Percentiles rank a stretch among this genome's conserved stretches.
phyloP scores from a whole-genome alignment of 2,888 invertebrate species.

The Drosophila anceps region DNA sequence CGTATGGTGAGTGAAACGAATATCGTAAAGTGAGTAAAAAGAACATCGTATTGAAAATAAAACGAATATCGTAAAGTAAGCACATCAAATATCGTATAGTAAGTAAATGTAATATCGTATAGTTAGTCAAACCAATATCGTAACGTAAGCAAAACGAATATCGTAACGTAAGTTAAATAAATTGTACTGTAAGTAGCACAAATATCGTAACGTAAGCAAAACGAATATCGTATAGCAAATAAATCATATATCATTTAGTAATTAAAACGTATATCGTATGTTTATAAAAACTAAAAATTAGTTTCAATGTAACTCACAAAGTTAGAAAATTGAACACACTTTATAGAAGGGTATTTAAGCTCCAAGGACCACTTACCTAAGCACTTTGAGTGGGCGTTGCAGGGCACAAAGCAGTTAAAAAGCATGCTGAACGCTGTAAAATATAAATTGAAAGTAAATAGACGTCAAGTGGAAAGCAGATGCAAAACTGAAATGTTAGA shows the following conservation, averaged over 20 bases:
- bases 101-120: not conserved
- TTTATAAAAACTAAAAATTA: too few species aligned
- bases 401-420: not conserved
- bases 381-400: slow-evolving; percentile 17
- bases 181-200: not conserved
- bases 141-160: not conserved
- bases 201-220: not conserved
- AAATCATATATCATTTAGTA: not conserved
- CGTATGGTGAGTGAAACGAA: not conserved
- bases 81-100: not conserved
- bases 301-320: not conserved
- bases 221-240: not conserved
- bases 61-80: not conserved
- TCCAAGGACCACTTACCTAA: slow-evolving; percentile 26
- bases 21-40: not conserved
- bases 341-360: slow-evolving; percentile 7
- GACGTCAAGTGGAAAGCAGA: slow-evolving; percentile 26
- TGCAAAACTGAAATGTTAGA: slow-evolving; percentile 33
- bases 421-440: slow-evolving; percentile 15
- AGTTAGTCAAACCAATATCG: not conserved
- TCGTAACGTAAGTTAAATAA: too few species aligned
- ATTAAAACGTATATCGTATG: not conserved
- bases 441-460: slow-evolving; percentile 60
- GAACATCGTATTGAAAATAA: not conserved
- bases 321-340: not conserved